Percentiles rank a stretch among this genome's conserved stretches.
phyloP scores from a whole-genome alignment of 2,113 vertebrate species.

The Sinocyclocheilus anshuiensis region DNA sequence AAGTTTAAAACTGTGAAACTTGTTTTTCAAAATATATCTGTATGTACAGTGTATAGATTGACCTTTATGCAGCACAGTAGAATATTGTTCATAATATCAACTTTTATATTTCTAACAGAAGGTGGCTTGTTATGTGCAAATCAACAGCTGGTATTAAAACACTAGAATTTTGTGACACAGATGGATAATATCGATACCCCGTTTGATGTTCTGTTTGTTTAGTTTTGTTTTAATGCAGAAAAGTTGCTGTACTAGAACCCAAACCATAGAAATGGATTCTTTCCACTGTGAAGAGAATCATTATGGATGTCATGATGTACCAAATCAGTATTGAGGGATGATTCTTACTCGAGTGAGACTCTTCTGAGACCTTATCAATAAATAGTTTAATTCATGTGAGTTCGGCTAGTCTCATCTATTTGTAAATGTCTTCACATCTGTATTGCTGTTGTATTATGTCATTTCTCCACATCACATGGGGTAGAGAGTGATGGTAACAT shows the following conservation, averaged over 20 bases:
- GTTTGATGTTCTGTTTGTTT: conserved; percentile 75
- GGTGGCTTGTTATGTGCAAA: conserved; percentile 85
- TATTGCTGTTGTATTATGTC: not conserved
- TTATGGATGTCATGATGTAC: conserved; percentile 84
- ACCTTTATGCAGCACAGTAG: conserved; percentile 86
- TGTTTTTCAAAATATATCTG: conserved; percentile 85
- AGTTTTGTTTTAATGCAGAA: conserved; percentile 67
- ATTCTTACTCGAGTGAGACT: conserved; percentile 79
- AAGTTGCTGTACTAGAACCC: conserved; percentile 78
- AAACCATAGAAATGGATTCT: conserved; percentile 77
- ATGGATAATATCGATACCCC: conserved; percentile 76
- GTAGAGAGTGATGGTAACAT: not conserved
- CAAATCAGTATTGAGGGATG: conserved; percentile 82
- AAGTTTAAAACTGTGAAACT: conserved; percentile 99
- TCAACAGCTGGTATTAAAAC: conserved; percentile 83
- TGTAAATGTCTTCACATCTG: not conserved
- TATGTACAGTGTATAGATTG: conserved; percentile 85
- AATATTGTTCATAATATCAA: conserved; percentile 84
- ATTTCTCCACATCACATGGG: not conserved
- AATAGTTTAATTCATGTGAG: conserved; percentile 77
- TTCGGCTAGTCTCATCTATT: conserved; percentile 61
- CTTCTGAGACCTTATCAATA: conserved; percentile 83
- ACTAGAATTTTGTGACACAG: conserved; percentile 82
- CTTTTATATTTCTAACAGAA: conserved; percentile 86
- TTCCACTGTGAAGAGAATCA: conserved; percentile 82